Base-by-base conservation (phyloP, 2,797 vertebrate species). In the Megalops cyprinoides region DNA sequence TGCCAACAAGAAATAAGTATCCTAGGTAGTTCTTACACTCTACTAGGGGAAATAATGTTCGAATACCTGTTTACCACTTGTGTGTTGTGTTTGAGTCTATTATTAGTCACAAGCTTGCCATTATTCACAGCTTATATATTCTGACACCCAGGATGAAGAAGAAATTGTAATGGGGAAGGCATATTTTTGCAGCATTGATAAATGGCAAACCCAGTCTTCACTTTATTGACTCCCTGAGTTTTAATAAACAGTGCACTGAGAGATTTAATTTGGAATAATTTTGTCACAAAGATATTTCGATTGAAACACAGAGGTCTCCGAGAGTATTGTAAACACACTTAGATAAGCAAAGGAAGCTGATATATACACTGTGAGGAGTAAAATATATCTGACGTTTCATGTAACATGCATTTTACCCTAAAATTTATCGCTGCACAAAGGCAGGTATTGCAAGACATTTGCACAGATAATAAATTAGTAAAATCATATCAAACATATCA, bases 261-360 rank as follows among this genome's bases (percentile, higher is more conserved):
- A 95, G 94, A 95, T 95, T 95, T 95, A 95, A 95, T 95, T 95
- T 93, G 94, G 94, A 93, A 95, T 95, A 95, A 95, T 95, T 95
- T 94, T 95, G 92, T 93, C 93, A 95, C 94, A 94, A 95, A 94
- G 93, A 93, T 93, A 90, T 94, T 95, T 95, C 94, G 95, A 95
- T 95, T 95, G 95, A 95, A 94, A 95, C 94, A 94, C 94, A 95
- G 95, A 93, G 92, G 93, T 58, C 78, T 44, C 92, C 94, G 94
- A 95, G 76, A 95, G 76, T 95, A 95, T 95, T 95, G 94, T 95
- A 95, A 95, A 95, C 95, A 95, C 93, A 18, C 18, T 39, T 53
- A 42, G 34, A 58, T 80, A 79, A 71, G 65, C 67, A 34, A 74
- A 39, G 18, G 2, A 73, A 31, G 18, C 67, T 69, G 78, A 46